Percentiles rank a stretch among this genome's conserved stretches.
phyloP scores from a whole-genome alignment of 1,140 invertebrate species.

The Leptinotarsa lineolata region DNA sequence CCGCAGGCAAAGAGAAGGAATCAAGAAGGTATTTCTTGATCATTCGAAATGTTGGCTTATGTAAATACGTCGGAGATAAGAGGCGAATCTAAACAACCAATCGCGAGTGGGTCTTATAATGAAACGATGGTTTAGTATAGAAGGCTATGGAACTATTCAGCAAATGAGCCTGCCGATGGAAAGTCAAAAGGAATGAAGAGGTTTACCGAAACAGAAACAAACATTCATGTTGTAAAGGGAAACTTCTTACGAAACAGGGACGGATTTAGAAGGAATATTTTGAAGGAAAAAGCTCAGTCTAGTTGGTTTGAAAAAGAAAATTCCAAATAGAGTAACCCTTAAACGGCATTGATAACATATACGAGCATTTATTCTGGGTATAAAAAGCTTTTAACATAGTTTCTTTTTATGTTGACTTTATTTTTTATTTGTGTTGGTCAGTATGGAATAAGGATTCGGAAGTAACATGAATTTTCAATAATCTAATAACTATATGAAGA shows the following conservation, averaged over 20 bases:
- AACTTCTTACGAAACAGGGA: conserved; percentile 34
- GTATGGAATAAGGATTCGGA: no score
- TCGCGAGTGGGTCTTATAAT: conserved; percentile 50
- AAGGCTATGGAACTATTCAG: conserved; percentile 50
- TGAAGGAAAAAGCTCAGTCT: not conserved
- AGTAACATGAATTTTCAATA: no score
- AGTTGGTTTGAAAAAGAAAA: no score
- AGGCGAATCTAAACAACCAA: conserved; percentile 49
- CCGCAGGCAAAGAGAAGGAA: conserved; percentile 18
- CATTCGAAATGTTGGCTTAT: conserved; percentile 42
- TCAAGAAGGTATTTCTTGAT: conserved; percentile 24
- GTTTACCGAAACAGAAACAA: conserved; percentile 55
- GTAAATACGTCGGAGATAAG: conserved; percentile 53
- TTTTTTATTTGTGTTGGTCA: no score
- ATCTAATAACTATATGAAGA: no score
- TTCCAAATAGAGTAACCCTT: no score
- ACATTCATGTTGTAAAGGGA: conserved; percentile 54
- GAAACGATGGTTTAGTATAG: conserved; percentile 49
- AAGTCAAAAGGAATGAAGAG: conserved; percentile 55
- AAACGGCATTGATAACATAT: no score
- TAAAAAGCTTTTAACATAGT: no score
- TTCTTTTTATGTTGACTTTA: no score
- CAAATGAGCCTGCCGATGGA: conserved; percentile 53
- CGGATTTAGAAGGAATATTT: conserved; percentile 25
- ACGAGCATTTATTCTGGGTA: no score